phyloP scores from a whole-genome alignment of 2,797 vertebrate genomes.

The Champsocephalus gunnari region DNA sequence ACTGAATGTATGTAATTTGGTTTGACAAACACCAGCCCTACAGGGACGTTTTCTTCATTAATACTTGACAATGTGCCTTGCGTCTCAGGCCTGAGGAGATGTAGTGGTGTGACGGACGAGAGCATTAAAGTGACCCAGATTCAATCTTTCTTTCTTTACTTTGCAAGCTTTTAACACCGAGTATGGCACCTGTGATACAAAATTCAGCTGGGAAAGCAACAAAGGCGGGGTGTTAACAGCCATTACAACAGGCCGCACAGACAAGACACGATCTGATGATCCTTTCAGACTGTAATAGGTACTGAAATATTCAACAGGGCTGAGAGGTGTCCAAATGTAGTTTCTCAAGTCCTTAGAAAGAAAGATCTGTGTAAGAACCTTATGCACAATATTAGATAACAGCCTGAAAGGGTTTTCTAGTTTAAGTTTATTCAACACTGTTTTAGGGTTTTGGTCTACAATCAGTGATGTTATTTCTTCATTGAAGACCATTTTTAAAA shows the following conservation, averaged over 20 bases:
- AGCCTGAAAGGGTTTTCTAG: not conserved
- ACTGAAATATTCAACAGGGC: slow-evolving; percentile 66
- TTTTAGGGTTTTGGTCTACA: not conserved
- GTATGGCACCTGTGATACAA: slow-evolving; percentile 78
- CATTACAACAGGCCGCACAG: slow-evolving; percentile 61
- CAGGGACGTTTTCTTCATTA: slow-evolving; percentile 85
- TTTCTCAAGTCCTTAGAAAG: slow-evolving; percentile 18
- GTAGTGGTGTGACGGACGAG: slow-evolving; percentile 75
- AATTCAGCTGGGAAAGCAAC: slow-evolving; percentile 75
- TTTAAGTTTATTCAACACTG: not conserved
- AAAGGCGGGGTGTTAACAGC: slow-evolving; percentile 64
- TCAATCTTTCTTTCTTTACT: slow-evolving; percentile 72
- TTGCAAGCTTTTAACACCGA: slow-evolving; percentile 78
- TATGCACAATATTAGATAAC: not conserved
- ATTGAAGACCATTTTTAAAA: not conserved
- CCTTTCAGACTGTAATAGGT: slow-evolving; percentile 39
- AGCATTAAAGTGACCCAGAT: slow-evolving; percentile 87
- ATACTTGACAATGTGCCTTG: slow-evolving; percentile 85
- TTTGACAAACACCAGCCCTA: slow-evolving; percentile 84
- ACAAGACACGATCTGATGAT: slow-evolving; percentile 55
- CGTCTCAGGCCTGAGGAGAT: slow-evolving; percentile 77
- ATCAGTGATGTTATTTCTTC: not conserved
- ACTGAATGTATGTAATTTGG: slow-evolving; percentile 85
- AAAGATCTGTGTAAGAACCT: slow-evolving; percentile 19
- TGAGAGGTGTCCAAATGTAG: slow-evolving; percentile 14